Percentiles rank a stretch among this genome's conserved stretches.
These are phyloP conservation scores for Smutsia temminckii DNA, from an alignment of 2,797 vertebrate genomes.

Conservation along the genomic window DNA sequence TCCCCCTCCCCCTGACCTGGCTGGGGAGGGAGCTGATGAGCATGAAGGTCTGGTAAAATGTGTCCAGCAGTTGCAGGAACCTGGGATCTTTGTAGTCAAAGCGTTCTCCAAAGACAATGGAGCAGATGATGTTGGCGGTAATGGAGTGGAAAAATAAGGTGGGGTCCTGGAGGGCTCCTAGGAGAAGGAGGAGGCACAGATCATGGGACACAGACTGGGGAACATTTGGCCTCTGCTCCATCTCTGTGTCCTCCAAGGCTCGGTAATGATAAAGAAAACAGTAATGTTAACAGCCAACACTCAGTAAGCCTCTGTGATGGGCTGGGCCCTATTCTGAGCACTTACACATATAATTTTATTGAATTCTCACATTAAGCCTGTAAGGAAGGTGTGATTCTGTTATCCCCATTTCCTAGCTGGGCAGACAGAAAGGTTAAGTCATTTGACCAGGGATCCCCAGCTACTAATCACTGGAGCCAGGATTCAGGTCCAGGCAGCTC, in stretches of 20 bases:
- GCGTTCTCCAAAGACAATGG: conserved; percentile 83
- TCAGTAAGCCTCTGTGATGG: accelerated
- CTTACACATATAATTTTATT: neutral
- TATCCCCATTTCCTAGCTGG: neutral
- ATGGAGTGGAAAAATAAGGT: conserved; percentile 45
- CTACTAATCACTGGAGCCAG: neutral
- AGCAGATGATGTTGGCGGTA: conserved; percentile 83
- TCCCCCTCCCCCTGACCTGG: conserved; percentile 52
- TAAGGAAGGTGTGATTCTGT: neutral
- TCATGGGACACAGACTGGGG: neutral
- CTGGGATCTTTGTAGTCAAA: conserved; percentile 79
- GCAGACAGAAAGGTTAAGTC: neutral
- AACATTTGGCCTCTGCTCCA: no score
- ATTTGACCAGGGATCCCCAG: neutral
- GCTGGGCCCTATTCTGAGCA: neutral
- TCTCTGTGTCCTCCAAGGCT: neutral
- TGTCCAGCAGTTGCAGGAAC: conserved; percentile 75
- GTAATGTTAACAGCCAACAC: accelerated
- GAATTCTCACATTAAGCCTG: neutral
- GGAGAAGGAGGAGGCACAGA: neutral
- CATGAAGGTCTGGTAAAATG: conserved; percentile 51
- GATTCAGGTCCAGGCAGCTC: neutral
- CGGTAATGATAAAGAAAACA: neutral
- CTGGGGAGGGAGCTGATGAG: conserved; percentile 58
- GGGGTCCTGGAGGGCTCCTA: conserved; percentile 62